Percentiles rank a stretch among this genome's conserved stretches.
phyloP scores from a whole-genome alignment of 2,797 vertebrate genomes.

The Manis javanica region DNA sequence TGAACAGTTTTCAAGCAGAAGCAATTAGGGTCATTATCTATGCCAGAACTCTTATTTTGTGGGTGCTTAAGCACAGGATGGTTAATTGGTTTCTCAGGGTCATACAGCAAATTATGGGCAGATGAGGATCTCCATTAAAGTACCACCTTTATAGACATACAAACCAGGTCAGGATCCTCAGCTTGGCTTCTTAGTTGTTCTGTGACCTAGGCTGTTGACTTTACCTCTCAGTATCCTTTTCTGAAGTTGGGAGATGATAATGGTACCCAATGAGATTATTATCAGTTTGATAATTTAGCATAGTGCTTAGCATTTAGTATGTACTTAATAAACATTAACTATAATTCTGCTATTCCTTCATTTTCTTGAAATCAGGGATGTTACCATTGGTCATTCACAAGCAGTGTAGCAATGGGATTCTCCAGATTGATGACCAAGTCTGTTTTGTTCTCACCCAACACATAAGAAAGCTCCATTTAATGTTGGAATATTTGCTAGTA shows the following conservation, averaged over 20 bases:
- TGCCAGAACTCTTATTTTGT: background rate
- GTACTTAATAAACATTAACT: background rate
- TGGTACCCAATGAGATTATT: background rate
- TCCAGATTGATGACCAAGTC: background rate
- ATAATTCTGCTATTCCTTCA: background rate
- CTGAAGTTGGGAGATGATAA: background rate
- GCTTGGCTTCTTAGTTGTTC: background rate
- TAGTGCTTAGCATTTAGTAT: background rate
- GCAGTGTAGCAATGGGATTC: background rate
- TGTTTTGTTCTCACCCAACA: background rate
- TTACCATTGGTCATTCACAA: background rate
- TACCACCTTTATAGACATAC: background rate
- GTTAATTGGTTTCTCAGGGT: background rate
- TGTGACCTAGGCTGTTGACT: background rate
- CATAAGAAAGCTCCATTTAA: background rate
- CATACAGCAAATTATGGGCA: background rate
- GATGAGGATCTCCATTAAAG: background rate
- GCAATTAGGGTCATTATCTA: background rate
- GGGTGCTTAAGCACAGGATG: background rate
- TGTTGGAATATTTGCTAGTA: background rate
- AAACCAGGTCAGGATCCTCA: background rate
- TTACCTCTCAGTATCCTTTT: background rate
- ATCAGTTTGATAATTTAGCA: background rate
- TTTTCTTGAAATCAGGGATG: slow-evolving; percentile 26
- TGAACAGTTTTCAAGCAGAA: background rate